A percentile compares a stretch with the other conserved stretches of the same genome.
phyloP scores from a whole-genome alignment of 2,113 vertebrate genomes.

The Callipepla squamata region DNA sequence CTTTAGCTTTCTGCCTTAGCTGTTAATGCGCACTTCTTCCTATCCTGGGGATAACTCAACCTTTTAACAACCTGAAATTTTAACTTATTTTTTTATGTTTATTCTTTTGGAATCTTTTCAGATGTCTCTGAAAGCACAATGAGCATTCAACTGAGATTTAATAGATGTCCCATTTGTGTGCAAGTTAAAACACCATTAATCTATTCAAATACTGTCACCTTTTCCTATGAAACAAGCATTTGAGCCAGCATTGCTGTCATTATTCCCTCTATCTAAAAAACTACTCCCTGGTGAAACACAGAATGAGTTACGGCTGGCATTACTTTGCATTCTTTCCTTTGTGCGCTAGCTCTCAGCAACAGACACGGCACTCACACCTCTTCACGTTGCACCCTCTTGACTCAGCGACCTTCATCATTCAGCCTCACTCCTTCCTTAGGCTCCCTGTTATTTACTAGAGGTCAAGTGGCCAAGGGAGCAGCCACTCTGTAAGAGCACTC shows the following conservation, averaged over 20 bases:
- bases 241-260: not conserved
- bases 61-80: not conserved
- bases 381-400: not conserved
- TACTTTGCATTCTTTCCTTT: not conserved
- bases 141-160: not conserved
- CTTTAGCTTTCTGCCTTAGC: not conserved
- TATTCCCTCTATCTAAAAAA: not conserved
- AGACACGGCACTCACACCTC: fast-evolving
- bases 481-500: not conserved
- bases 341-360: not conserved
- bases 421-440: not conserved
- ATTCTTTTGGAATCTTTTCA: not conserved
- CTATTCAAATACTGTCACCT: not conserved
- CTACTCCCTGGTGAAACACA: not conserved
- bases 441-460: no score
- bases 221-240: not conserved
- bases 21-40: not conserved
- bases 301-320: not conserved
- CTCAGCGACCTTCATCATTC: not conserved
- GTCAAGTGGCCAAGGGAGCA: fast-evolving
- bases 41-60: not conserved
- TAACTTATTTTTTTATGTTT: not conserved
- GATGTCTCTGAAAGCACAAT: not conserved
- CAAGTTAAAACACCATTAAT: not conserved
- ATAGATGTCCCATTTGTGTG: not conserved